Percentiles rank a stretch among this genome's conserved stretches.
phyloP scores from a whole-genome alignment of 2,113 vertebrate species.

The Sturnira hondurensis region DNA sequence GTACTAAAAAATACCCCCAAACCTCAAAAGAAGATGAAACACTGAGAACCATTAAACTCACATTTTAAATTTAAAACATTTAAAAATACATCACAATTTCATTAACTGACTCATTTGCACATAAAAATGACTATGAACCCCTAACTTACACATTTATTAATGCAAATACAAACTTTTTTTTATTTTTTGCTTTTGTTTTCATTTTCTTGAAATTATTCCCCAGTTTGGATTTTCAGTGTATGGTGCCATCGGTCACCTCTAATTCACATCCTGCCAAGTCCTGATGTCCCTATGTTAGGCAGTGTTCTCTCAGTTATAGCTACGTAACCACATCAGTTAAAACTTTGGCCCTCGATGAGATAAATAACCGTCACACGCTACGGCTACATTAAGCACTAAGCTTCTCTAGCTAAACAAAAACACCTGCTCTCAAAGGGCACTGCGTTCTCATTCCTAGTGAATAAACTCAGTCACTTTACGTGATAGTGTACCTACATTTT shows the following conservation, averaged over 20 bases:
- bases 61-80: neutral
- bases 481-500: neutral
- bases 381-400: neutral
- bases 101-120: accelerated
- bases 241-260: neutral
- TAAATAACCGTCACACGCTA: accelerated
- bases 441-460: neutral
- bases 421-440: neutral
- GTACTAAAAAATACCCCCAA: accelerated
- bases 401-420: neutral
- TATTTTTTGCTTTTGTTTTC: neutral
- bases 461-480: neutral
- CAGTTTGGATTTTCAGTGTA: neutral
- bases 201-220: neutral
- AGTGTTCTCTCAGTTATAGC: neutral
- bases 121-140: neutral
- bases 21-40: neutral
- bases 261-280: neutral
- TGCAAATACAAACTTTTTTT: neutral
- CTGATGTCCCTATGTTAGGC: neutral
- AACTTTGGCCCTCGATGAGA: neutral
- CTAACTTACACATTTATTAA: neutral
- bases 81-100: neutral
- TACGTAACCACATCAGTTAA: neutral
- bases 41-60: neutral